Conservation (phyloP, 2,113 vertebrate species). For the Micronycteris hirsuta region DNA sequence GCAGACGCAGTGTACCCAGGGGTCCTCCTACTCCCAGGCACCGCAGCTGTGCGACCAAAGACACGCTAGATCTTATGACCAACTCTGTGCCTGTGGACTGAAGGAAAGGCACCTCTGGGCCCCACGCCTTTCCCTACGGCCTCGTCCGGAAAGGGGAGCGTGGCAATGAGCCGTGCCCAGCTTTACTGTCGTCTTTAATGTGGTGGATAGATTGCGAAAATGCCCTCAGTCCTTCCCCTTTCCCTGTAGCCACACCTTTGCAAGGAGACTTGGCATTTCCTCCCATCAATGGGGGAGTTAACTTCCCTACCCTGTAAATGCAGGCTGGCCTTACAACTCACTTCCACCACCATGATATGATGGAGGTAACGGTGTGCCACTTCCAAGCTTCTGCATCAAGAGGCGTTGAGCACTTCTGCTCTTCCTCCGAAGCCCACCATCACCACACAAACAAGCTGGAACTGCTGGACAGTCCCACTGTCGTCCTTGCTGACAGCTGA, state of each 20-base stretch:
- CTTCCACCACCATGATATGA: not conserved
- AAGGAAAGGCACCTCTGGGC: not conserved
- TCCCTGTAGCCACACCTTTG: not conserved
- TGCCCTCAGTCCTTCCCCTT: not conserved
- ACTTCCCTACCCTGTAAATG: not conserved
- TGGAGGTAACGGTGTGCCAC: not conserved
- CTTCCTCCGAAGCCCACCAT: not conserved
- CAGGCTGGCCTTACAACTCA: not conserved
- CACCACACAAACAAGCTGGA: not conserved
- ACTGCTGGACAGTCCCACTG: not conserved
- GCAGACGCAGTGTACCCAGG: too few species aligned
- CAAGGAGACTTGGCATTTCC: not conserved
- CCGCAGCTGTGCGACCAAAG: not conserved
- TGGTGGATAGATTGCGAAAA: not conserved
- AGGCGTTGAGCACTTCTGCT: not conserved
- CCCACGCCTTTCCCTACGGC: not conserved
- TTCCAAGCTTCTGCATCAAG: not conserved
- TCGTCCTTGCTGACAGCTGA: not conserved
- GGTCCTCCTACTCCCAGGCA: too few species aligned
- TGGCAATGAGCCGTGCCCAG: not conserved
- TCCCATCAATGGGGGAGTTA: not conserved
- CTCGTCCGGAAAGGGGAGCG: not conserved
- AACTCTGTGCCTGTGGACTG: not conserved
- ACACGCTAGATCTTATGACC: not conserved
- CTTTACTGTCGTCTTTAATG: not conserved